A percentile compares a stretch with the other conserved stretches of the same genome.
Conservation (phyloP, 2,888 invertebrate species). For the Perdita meconis region DNA sequence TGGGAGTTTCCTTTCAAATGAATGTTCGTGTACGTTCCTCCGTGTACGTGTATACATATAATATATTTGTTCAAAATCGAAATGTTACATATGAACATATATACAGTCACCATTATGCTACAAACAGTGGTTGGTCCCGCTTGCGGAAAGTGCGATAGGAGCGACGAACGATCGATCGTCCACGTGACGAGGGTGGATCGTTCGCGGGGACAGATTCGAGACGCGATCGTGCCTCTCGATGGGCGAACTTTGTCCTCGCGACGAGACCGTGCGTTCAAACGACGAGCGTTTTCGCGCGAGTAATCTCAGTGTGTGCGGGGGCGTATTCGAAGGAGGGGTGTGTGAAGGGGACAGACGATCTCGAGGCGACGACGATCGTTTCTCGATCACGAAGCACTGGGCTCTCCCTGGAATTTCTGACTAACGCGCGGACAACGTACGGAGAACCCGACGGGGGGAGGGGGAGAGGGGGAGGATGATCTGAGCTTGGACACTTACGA, state of each 20-base stretch:
- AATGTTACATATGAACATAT: slow-evolving; percentile 84
- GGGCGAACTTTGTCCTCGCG: slow-evolving; percentile 21
- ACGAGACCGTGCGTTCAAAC: slow-evolving; percentile 11
- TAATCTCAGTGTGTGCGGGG: not conserved
- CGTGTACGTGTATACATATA: slow-evolving; percentile 63
- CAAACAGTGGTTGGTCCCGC: slow-evolving; percentile 42
- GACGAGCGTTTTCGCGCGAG: not conserved
- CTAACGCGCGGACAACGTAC: slow-evolving; percentile 28
- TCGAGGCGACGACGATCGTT: slow-evolving; percentile 4
- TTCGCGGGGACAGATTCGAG: slow-evolving; percentile 27
- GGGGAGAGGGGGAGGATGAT: too few species aligned
- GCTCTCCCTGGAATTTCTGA: slow-evolving; percentile 35
- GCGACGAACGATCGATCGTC: slow-evolving; percentile 21
- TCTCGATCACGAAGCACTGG: slow-evolving; percentile 11
- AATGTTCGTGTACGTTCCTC: slow-evolving; percentile 64
- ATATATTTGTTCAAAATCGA: slow-evolving; percentile 73
- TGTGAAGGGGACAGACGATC: not conserved
- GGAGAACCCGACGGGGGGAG: slow-evolving; percentile 26
- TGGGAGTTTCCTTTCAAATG: slow-evolving; percentile 57
- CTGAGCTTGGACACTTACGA: slow-evolving; percentile 70
- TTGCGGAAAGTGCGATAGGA: slow-evolving; percentile 39
- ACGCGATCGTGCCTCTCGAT: slow-evolving; percentile 23
- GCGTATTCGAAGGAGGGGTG: not conserved
- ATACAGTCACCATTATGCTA: slow-evolving; percentile 82
- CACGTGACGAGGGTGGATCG: slow-evolving; percentile 31